Conservation (phyloP, 2,797 vertebrate genomes). For the Microctenopoma lineatum region DNA sequence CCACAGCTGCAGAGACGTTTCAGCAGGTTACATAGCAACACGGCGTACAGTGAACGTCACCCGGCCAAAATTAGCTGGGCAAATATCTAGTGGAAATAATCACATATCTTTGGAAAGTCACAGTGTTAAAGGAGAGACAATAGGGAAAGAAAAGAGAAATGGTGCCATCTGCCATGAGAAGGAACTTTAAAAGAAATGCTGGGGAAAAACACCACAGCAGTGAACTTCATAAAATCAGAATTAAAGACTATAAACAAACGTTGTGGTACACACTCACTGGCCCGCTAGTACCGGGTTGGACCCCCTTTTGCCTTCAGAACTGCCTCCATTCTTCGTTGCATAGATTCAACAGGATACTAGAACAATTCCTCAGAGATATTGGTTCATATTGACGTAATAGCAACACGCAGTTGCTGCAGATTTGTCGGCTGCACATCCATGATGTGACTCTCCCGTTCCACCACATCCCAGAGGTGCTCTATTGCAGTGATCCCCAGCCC, state of each 20-base stretch:
- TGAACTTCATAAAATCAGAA: not conserved
- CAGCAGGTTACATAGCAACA: conserved; percentile 68
- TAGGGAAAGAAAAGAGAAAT: not conserved
- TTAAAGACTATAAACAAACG: not conserved
- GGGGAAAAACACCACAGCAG: too few relatives aligned
- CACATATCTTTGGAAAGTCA: conserved; percentile 43
- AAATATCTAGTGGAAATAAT: conserved; percentile 57
- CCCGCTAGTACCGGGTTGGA: too few relatives aligned
- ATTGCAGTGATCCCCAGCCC: too few relatives aligned
- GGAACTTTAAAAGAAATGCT: not conserved
- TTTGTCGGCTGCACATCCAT: too few relatives aligned
- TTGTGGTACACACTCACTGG: not conserved
- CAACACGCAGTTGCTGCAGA: too few relatives aligned
- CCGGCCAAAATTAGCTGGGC: conserved; percentile 58
- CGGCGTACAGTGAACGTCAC: conserved; percentile 29
- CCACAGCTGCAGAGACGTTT: conserved; percentile 28
- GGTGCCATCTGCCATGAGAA: not conserved
- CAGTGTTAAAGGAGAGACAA: not conserved
- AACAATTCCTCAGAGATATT: too few relatives aligned
- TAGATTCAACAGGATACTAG: too few relatives aligned
- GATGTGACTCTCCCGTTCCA: too few relatives aligned
- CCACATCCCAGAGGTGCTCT: too few relatives aligned
- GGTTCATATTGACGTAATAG: too few relatives aligned
- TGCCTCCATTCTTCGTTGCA: too few relatives aligned
- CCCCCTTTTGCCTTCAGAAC: too few relatives aligned